Evolutionary conservation across 2,113 vertebrate species (phyloP).

Genomic region (Salvator merianae): DNA sequence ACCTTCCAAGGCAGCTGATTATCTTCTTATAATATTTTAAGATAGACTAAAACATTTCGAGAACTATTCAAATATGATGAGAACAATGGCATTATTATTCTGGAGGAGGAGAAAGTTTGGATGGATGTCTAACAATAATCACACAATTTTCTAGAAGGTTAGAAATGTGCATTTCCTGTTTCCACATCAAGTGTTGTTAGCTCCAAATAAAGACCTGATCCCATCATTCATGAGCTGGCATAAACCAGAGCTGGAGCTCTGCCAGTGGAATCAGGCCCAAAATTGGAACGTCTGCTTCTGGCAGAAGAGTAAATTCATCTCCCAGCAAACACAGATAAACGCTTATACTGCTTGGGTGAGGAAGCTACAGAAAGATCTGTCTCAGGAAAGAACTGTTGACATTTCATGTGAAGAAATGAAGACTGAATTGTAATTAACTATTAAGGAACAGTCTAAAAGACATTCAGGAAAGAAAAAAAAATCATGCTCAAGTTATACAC

Average conservation of each 20-base stretch:
- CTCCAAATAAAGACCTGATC: constrained; percentile 25
- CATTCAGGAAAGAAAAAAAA: neutral
- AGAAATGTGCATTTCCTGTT: constrained; percentile 55
- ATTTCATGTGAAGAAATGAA: neutral
- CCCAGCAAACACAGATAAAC: neutral
- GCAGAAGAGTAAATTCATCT: constrained; percentile 9
- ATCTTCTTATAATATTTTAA: constrained; percentile 82
- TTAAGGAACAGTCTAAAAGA: neutral
- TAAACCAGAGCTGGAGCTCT: rapidly evolving
- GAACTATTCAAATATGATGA: constrained; percentile 76
- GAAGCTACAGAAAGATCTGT: neutral
- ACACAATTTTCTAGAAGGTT: constrained; percentile 62
- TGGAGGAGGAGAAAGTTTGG: constrained; percentile 62
- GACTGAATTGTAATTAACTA: constrained; percentile 25
- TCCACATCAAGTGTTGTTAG: constrained; percentile 34
- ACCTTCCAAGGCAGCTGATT: constrained; percentile 87
- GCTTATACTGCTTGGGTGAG: rapidly evolving
- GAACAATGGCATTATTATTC: constrained; percentile 78
- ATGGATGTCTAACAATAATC: constrained; percentile 55
- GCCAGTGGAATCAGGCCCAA: neutral
- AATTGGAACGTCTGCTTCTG: constrained; percentile 41
- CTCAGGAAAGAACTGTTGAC: constrained; percentile 11
- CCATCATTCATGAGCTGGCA: neutral
- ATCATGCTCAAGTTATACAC: constrained; percentile 9
- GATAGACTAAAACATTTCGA: constrained; percentile 83